Conservation (phyloP, 2,888 invertebrate genomes). For the Melangyna quadrimaculata region DNA sequence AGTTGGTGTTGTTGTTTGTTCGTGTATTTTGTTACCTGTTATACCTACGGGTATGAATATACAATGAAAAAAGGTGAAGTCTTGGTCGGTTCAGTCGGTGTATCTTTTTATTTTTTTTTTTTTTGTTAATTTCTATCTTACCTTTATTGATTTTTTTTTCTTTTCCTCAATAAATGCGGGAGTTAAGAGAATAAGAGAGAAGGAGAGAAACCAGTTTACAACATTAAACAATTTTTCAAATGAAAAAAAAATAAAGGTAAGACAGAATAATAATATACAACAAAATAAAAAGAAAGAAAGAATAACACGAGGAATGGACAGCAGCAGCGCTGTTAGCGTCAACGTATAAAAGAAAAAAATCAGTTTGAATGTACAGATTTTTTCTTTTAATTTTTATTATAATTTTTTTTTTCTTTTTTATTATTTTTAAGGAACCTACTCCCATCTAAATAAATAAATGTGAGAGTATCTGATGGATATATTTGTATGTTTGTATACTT, state of each 20-base stretch:
- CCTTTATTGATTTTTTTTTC: conserved; percentile 69
- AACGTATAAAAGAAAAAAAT: conserved; percentile 68
- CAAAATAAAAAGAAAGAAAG: conserved; percentile 34
- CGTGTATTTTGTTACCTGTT: conserved; percentile 66
- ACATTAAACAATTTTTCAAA: conserved; percentile 68
- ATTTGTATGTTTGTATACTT: conserved; percentile 26
- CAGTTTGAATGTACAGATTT: conserved; percentile 70
- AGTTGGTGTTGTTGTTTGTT: conserved; percentile 51
- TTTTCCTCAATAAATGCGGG: conserved; percentile 73
- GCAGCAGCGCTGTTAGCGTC: conserved; percentile 45
- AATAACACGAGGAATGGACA: conserved; percentile 58
- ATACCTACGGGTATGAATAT: conserved; percentile 67
- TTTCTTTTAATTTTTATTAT: conserved; percentile 48
- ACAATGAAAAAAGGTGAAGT: conserved; percentile 69
- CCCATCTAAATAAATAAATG: conserved; percentile 71
- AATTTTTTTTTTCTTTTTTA: conserved; percentile 17
- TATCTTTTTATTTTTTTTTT: conserved; percentile 51
- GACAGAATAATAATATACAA: conserved; percentile 8
- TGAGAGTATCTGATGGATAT: conserved; percentile 55
- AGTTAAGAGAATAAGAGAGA: conserved; percentile 72
- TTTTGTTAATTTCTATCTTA: conserved; percentile 35
- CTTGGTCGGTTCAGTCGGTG: conserved; percentile 38
- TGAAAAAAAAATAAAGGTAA: conserved; percentile 68
- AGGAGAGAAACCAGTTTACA: conserved; percentile 70
- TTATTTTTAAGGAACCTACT: conserved; percentile 60